Evolutionary conservation across 1,140 invertebrate genomes (phyloP).

Genomic region (Solenopsis fugax): DNA sequence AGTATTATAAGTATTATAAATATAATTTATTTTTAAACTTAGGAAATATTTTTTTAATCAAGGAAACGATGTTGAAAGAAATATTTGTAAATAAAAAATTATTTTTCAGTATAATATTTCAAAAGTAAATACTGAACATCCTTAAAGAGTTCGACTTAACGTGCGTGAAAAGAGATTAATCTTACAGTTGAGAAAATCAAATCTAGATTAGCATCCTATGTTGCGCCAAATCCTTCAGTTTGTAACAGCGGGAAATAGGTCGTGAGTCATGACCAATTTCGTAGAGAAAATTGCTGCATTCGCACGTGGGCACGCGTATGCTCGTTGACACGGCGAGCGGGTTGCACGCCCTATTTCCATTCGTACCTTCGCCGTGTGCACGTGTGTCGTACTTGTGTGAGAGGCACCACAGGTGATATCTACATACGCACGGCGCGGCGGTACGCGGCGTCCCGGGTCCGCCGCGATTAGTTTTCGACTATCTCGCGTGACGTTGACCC

Average conservation of each 20-base stretch:
- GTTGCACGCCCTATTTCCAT: conserved; percentile 75
- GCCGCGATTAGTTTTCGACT: conserved; percentile 51
- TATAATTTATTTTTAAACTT: too few species aligned
- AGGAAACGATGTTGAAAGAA: too few species aligned
- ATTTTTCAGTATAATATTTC: too few species aligned
- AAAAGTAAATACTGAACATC: too few species aligned
- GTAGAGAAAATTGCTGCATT: conserved; percentile 21
- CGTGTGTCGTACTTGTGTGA: conserved; percentile 26
- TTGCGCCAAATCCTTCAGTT: background rate
- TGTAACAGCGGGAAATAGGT: background rate
- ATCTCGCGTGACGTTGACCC: conserved; percentile 34
- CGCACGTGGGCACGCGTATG: conserved; percentile 33
- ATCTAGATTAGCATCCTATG: background rate
- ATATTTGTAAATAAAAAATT: too few species aligned
- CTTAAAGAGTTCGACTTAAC: background rate
- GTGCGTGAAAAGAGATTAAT: background rate
- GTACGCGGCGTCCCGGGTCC: background rate
- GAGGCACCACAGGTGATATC: conserved; percentile 27
- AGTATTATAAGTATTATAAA: too few species aligned
- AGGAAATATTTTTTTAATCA: too few species aligned
- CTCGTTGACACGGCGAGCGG: conserved; percentile 65
- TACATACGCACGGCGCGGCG: background rate
- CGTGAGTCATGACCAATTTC: background rate
- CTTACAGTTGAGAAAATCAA: background rate
- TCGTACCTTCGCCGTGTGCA: conserved; percentile 40